Conservation (phyloP, 2,888 invertebrate genomes). For the Ischnura elegans region DNA sequence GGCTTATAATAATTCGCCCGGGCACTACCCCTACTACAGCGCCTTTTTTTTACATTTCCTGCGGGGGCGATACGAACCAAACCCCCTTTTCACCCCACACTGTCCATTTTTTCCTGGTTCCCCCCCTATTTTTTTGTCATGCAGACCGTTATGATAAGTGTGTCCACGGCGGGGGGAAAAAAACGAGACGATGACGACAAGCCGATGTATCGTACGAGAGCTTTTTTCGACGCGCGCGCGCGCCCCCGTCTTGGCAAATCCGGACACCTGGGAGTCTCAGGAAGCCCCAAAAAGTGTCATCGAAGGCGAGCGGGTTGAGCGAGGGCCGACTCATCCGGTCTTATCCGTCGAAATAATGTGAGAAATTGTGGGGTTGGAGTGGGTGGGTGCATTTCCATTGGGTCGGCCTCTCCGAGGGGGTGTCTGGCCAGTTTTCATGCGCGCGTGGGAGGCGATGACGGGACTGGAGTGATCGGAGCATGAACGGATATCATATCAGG, state of each 20-base stretch:
- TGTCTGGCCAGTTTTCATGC: background rate
- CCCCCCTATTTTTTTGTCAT: background rate
- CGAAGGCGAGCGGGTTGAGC: background rate
- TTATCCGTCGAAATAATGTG: conserved; percentile 33
- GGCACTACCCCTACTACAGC: background rate
- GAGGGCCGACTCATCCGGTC: background rate
- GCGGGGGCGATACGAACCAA: background rate
- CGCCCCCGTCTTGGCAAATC: conserved; percentile 26
- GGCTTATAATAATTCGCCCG: background rate
- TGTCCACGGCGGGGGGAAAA: conserved; percentile 17
- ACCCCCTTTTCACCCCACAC: background rate
- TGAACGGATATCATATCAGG: conserved; percentile 51
- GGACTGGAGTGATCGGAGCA: background rate
- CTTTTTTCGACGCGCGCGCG: too few species aligned
- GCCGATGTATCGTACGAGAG: background rate
- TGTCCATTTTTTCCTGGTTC: background rate
- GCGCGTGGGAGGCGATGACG: background rate
- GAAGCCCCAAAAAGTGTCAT: conserved; percentile 56
- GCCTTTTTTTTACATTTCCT: background rate
- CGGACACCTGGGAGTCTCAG: conserved; percentile 44
- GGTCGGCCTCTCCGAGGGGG: background rate
- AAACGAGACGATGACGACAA: background rate
- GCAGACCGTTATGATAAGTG: conserved; percentile 19
- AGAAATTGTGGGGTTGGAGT: background rate
- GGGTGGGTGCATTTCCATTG: conserved; percentile 32